Conservation (phyloP, 2,888 invertebrate genomes). For the Trachelus iudaicus region DNA sequence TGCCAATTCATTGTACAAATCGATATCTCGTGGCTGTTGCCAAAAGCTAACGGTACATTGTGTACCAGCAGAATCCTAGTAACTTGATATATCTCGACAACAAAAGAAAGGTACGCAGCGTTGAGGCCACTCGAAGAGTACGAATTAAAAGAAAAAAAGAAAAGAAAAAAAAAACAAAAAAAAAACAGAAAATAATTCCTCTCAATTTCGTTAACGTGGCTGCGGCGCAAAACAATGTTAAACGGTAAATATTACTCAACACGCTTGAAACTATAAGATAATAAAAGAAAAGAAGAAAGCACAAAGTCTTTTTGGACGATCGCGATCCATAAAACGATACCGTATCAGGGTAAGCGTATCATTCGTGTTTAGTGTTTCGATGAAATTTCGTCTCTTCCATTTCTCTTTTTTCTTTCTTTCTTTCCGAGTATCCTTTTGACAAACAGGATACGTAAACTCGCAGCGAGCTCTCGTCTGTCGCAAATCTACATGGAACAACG, state of each 20-base stretch:
- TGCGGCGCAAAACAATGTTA: conserved; percentile 44
- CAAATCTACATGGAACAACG: not conserved
- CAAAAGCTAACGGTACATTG: not conserved
- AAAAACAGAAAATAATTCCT: conserved; percentile 3
- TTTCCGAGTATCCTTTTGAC: not conserved
- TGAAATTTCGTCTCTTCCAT: not conserved
- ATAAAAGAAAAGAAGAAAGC: conserved; percentile 28
- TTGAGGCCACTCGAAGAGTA: not conserved
- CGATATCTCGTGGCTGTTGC: not conserved
- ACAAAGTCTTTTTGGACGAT: conserved; percentile 23
- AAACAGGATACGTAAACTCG: not conserved
- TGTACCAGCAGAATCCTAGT: not conserved
- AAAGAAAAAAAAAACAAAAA: not conserved
- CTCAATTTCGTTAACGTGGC: conserved; percentile 24
- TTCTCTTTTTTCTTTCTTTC: not conserved
- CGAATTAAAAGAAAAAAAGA: not conserved
- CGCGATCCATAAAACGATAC: not conserved
- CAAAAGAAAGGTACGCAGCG: not conserved
- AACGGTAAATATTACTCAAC: conserved; percentile 31
- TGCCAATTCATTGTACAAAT: conserved; percentile 7
- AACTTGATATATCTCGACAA: not conserved
- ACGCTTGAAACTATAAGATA: conserved; percentile 34
- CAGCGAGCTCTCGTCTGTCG: not conserved
- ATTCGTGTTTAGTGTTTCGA: not conserved
- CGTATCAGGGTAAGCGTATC: not conserved